A percentile compares a stretch with the other conserved stretches of the same genome.
Conservation (phyloP, 2,113 vertebrate species). For the Cromileptes altivelis region DNA sequence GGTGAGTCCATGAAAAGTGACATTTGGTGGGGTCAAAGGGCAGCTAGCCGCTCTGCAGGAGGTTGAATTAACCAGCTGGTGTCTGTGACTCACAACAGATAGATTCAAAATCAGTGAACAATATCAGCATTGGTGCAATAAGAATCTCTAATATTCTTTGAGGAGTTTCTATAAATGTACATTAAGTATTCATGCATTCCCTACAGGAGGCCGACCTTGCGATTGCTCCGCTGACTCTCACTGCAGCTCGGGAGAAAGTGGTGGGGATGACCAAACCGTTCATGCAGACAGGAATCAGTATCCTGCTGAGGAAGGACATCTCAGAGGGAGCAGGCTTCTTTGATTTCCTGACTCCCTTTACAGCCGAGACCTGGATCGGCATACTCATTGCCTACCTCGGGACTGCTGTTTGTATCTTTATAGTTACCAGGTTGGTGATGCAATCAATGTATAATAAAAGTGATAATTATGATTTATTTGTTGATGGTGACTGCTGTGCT, state of each 20-base stretch:
- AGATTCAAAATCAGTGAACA: neutral
- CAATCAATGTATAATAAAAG: neutral
- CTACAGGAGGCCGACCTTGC: conserved; percentile 90
- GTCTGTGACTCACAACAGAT: neutral
- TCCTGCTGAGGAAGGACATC: conserved; percentile 88
- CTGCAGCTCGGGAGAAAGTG: conserved; percentile 85
- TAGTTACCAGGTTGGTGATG: conserved; percentile 85
- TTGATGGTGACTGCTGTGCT: neutral
- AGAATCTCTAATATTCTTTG: neutral
- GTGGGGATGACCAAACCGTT: conserved; percentile 92
- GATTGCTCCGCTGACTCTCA: conserved; percentile 90
- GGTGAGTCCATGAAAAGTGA: conserved; percentile 74
- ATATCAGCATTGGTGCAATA: neutral
- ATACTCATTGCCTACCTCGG: conserved; percentile 89
- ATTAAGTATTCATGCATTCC: neutral
- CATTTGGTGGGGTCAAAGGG: neutral
- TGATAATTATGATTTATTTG: neutral
- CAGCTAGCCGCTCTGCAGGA: conserved; percentile 3
- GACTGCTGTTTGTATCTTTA: conserved; percentile 87
- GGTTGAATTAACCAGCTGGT: neutral
- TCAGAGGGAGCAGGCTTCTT: conserved; percentile 84
- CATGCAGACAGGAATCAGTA: conserved; percentile 92
- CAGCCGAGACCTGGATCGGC: conserved; percentile 89
- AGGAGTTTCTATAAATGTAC: neutral
- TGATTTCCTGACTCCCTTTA: conserved; percentile 89